phyloP scores from a whole-genome alignment of 2,797 vertebrate genomes.

The Merluccius polli region DNA sequence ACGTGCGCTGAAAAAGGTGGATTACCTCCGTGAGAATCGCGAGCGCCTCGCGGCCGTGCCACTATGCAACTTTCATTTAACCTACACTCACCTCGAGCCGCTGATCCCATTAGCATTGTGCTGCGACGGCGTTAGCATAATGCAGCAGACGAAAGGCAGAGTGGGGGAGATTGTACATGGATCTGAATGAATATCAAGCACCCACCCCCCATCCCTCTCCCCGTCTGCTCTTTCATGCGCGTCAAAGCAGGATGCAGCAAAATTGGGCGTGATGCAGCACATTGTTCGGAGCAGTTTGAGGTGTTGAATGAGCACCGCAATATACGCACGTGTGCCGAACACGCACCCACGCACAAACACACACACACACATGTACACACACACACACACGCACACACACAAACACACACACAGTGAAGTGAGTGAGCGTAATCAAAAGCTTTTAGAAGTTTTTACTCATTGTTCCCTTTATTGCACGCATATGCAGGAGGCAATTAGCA shows the following conservation, averaged over 20 bases:
- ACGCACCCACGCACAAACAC: not conserved
- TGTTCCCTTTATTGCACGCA: not conserved
- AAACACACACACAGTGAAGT: not conserved
- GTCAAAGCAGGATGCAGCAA: constrained; percentile 1
- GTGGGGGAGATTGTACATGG: constrained; percentile 12
- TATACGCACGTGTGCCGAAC: not conserved
- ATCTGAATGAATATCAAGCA: constrained; percentile 32
- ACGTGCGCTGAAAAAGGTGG: not conserved
- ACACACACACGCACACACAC: not conserved
- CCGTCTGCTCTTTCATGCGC: constrained; percentile 12
- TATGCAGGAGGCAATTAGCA: not conserved
- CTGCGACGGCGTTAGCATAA: not conserved
- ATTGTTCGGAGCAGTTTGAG: constrained; percentile 27
- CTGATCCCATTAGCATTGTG: not conserved
- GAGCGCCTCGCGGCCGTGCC: too few relatives aligned
- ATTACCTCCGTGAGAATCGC: too few relatives aligned
- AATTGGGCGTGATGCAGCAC: constrained; percentile 30
- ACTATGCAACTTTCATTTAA: not conserved
- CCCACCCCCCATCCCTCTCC: not conserved
- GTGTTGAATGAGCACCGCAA: not conserved
- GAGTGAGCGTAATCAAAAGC: not conserved
- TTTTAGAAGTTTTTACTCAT: not conserved
- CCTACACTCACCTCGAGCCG: not conserved
- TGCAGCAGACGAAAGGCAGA: constrained; percentile 20
- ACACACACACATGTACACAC: not conserved